These are phyloP conservation scores for Enteromius treurensis DNA, from an alignment of 2,797 vertebrate genomes.

Conservation along the genomic window DNA sequence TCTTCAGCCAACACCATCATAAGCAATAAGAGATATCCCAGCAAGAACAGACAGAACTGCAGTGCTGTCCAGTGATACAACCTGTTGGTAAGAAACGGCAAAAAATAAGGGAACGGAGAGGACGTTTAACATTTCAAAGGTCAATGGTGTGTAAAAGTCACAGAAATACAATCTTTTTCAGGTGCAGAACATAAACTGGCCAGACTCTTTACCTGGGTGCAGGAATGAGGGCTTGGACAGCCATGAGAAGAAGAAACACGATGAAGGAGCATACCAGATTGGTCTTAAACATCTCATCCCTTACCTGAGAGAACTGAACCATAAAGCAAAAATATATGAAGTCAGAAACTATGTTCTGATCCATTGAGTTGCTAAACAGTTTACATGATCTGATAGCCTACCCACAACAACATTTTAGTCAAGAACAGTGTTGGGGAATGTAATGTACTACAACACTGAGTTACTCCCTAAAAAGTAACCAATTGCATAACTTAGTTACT, in stretches of 20 bases:
- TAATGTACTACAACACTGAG: background rate
- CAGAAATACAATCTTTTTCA: background rate
- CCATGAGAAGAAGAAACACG: slow-evolving; percentile 78
- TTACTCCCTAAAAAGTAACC: too few species aligned
- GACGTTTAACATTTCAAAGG: background rate
- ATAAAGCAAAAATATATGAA: slow-evolving; percentile 18
- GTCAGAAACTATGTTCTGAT: background rate
- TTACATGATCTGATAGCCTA: background rate
- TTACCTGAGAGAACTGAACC: slow-evolving; percentile 79
- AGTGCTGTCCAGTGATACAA: slow-evolving; percentile 64
- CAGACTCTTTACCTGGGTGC: slow-evolving; percentile 68
- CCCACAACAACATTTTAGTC: background rate
- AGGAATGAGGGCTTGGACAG: slow-evolving; percentile 72
- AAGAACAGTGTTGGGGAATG: background rate
- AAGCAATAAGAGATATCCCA: slow-evolving; percentile 74
- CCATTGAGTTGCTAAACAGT: background rate
- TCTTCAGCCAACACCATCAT: slow-evolving; percentile 76
- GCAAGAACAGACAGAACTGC: slow-evolving; percentile 73
- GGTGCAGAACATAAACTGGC: background rate
- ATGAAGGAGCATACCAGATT: slow-evolving; percentile 81
- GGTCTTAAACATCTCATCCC: slow-evolving; percentile 83
- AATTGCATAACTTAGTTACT: background rate
- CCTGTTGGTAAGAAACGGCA: slow-evolving; percentile 56
- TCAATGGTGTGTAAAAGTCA: background rate
- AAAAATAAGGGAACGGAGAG: background rate